Conservation (phyloP, 2,888 invertebrate species). For the Luperina nickerlii region DNA sequence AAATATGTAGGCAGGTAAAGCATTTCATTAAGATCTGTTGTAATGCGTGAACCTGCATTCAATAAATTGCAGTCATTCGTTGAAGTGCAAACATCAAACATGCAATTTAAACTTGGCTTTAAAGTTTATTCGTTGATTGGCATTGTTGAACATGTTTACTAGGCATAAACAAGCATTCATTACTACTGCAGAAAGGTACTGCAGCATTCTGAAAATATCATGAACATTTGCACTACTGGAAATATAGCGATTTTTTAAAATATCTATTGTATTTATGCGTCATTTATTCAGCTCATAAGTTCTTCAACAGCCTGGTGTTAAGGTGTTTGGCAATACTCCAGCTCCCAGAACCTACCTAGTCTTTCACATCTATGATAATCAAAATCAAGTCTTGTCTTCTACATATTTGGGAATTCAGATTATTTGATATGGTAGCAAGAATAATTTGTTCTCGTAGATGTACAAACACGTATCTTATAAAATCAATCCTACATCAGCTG, state of each 20-base stretch:
- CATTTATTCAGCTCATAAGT: neutral
- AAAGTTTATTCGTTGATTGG: slow-evolving; percentile 50
- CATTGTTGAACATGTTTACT: slow-evolving; percentile 49
- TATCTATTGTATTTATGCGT: neutral
- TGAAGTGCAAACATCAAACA: slow-evolving; percentile 42
- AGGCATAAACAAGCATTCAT: slow-evolving; percentile 47
- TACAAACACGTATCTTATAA: neutral
- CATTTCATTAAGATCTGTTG: slow-evolving; percentile 18
- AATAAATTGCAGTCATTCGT: slow-evolving; percentile 47
- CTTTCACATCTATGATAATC: neutral
- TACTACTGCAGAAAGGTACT: slow-evolving; percentile 41
- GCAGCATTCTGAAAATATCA: slow-evolving; percentile 25
- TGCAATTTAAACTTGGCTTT: slow-evolving; percentile 39
- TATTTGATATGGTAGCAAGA: neutral
- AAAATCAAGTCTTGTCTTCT: neutral
- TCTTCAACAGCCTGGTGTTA: neutral
- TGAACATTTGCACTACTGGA: neutral
- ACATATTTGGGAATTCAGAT: neutral
- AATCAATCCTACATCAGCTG: neutral
- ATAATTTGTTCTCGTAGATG: neutral
- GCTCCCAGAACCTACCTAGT: neutral
- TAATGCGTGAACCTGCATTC: slow-evolving; percentile 39
- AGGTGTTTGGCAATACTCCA: neutral
- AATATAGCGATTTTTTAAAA: neutral
- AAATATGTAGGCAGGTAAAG: slow-evolving; percentile 2